Percentiles rank a stretch among this genome's conserved stretches.
Evolutionary conservation across 53 echinoderm and acorn worm genomes (phyloP).

Genomic region (Holothuria scabra): DNA sequence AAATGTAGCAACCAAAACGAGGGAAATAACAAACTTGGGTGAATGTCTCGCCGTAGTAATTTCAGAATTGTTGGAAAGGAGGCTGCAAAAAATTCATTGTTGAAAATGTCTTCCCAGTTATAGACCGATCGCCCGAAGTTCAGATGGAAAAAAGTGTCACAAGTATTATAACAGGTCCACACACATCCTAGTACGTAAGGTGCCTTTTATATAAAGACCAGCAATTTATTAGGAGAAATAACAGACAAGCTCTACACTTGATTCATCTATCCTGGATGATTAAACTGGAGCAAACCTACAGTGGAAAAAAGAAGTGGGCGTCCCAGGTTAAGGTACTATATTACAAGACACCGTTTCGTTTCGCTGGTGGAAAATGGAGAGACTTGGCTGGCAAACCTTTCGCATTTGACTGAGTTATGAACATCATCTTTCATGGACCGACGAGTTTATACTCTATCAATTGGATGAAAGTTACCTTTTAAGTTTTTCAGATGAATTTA

Average conservation of each 20-base stretch:
- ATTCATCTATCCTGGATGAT: not conserved
- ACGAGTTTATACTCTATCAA: too few relatives aligned
- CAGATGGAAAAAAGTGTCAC: not conserved
- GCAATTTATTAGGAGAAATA: not conserved
- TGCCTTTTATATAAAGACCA: not conserved
- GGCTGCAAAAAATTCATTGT: not conserved
- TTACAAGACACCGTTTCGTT: too few relatives aligned
- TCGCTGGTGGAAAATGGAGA: too few relatives aligned
- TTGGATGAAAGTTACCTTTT: too few relatives aligned
- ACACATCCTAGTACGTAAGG: not conserved
- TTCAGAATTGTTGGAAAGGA: not conserved
- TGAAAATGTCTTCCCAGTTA: not conserved
- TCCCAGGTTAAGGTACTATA: too few relatives aligned
- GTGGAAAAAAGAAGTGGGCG: too few relatives aligned
- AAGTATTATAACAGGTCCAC: not conserved
- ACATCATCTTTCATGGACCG: too few relatives aligned
- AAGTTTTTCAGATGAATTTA: too few relatives aligned
- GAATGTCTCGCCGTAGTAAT: conserved; percentile 7
- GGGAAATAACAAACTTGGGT: not conserved
- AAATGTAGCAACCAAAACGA: not conserved
- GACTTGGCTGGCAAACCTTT: too few relatives aligned
- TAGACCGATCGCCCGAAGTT: not conserved
- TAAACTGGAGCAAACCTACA: not conserved
- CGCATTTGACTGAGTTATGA: too few relatives aligned
- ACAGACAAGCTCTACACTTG: not conserved